Evolutionary conservation across 2,113 vertebrate genomes (phyloP).

Genomic region (Ptychochromis oligacanthus): DNA sequence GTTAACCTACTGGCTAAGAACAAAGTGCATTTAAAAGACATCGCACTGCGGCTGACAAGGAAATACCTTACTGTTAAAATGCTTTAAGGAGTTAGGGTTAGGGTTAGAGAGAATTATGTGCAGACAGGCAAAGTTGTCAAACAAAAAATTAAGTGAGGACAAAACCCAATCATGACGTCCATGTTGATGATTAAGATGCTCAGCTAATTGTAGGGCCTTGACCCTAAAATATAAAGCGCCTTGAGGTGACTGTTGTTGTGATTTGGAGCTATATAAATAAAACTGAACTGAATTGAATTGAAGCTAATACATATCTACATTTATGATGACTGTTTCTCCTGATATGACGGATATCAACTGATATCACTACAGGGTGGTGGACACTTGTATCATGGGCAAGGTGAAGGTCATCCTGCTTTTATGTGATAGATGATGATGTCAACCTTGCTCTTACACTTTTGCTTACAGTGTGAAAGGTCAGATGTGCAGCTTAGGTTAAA

Average conservation of each 20-base stretch:
- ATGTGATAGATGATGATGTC: background rate
- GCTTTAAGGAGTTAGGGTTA: background rate
- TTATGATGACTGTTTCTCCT: background rate
- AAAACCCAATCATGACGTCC: background rate
- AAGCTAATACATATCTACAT: background rate
- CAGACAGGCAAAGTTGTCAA: background rate
- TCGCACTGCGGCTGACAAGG: background rate
- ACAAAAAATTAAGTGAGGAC: background rate
- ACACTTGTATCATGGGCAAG: background rate
- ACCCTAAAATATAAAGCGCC: too few relatives aligned
- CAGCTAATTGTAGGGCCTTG: too few relatives aligned
- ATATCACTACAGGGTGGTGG: background rate
- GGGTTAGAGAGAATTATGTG: background rate
- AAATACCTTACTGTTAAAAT: background rate
- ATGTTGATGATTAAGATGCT: background rate
- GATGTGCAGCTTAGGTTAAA: background rate
- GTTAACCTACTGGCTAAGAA: background rate
- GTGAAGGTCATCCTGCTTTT: background rate
- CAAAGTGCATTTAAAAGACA: background rate
- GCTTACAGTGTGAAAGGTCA: background rate
- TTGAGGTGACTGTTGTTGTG: too few relatives aligned
- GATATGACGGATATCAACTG: background rate
- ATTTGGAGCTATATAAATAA: too few relatives aligned
- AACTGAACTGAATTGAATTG: too few relatives aligned
- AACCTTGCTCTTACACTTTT: background rate